These are phyloP conservation scores for Drosophila nigritarsus DNA, from an alignment of 2,888 invertebrate species.

Conservation along the genomic window DNA sequence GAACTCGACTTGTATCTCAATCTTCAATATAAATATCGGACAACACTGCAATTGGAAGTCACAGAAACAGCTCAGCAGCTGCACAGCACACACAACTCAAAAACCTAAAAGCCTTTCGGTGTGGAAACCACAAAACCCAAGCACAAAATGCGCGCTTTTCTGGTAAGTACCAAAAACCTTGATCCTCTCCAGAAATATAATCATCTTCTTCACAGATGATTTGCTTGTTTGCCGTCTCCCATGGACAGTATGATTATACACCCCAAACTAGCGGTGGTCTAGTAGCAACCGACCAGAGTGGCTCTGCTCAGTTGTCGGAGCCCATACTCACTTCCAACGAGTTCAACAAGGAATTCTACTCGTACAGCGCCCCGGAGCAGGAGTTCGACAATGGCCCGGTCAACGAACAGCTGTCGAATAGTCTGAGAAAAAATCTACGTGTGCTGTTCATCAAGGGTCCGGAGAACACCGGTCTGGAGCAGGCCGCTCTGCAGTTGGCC, in stretches of 20 bases:
- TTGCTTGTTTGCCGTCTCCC: conserved; percentile 66
- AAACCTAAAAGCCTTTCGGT: conserved; percentile 44
- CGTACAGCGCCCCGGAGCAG: conserved; percentile 81
- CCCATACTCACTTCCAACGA: conserved; percentile 52
- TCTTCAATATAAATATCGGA: conserved; percentile 55
- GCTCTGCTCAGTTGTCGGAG: conserved; percentile 53
- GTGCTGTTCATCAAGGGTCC: conserved; percentile 84
- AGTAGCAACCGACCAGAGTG: conserved; percentile 25
- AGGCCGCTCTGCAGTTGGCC: conserved; percentile 79
- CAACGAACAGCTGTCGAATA: conserved; percentile 61
- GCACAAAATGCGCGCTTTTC: conserved; percentile 73
- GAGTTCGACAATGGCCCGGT: conserved; percentile 69
- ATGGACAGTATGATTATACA: conserved; percentile 75
- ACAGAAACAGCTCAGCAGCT: conserved; percentile 60
- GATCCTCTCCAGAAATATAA: conserved; percentile 2
- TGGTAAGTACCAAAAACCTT: conserved; percentile 59
- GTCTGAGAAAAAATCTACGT: conserved; percentile 76
- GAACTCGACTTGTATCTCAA: conserved; percentile 19
- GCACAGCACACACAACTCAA: conserved; percentile 49
- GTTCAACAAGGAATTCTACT: conserved; percentile 77
- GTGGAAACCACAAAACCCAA: conserved; percentile 45
- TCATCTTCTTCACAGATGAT: conserved; percentile 55
- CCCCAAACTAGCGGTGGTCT: conserved; percentile 49
- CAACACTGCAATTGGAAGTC: conserved; percentile 48
- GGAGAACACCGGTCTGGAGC: conserved; percentile 78